phyloP scores from a whole-genome alignment of 2,113 vertebrate genomes.

The Aix galericulata region DNA sequence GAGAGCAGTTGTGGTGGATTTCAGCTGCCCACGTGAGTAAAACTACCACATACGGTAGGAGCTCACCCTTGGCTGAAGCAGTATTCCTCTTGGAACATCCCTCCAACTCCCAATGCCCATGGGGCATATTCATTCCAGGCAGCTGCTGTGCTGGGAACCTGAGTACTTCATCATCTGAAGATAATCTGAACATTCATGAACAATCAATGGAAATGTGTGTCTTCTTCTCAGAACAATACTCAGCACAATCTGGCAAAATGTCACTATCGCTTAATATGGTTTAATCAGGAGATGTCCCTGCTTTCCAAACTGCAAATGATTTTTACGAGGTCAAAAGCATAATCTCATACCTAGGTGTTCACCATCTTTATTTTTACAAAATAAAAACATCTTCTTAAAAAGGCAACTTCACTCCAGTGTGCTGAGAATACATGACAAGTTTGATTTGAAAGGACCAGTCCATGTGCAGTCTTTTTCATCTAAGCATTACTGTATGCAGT shows the following conservation, averaged over 20 bases:
- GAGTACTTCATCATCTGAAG: slow-evolving; percentile 22
- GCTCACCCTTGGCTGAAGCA: background rate
- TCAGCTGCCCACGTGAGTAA: too few relatives aligned
- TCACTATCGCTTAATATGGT: slow-evolving; percentile 27
- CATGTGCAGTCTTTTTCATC: background rate
- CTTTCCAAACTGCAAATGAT: slow-evolving; percentile 38
- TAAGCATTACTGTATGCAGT: background rate
- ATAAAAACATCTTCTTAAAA: background rate
- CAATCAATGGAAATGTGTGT: slow-evolving; percentile 12
- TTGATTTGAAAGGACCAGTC: background rate
- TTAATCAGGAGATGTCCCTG: slow-evolving; percentile 21
- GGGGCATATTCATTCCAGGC: fast-evolving
- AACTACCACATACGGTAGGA: background rate
- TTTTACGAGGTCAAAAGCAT: slow-evolving; percentile 53
- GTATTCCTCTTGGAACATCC: background rate
- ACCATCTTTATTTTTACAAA: background rate
- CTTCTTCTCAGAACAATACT: slow-evolving; percentile 45
- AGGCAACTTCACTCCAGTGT: background rate
- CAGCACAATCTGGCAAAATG: slow-evolving; percentile 45
- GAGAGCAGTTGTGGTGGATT: too few relatives aligned
- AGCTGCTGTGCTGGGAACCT: background rate
- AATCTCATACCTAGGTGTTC: background rate
- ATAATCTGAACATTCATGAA: slow-evolving; percentile 52
- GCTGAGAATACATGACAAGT: background rate
- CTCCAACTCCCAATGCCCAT: fast-evolving